Conservation (phyloP, 1,140 invertebrate genomes). For the Calephelis nemesis region DNA sequence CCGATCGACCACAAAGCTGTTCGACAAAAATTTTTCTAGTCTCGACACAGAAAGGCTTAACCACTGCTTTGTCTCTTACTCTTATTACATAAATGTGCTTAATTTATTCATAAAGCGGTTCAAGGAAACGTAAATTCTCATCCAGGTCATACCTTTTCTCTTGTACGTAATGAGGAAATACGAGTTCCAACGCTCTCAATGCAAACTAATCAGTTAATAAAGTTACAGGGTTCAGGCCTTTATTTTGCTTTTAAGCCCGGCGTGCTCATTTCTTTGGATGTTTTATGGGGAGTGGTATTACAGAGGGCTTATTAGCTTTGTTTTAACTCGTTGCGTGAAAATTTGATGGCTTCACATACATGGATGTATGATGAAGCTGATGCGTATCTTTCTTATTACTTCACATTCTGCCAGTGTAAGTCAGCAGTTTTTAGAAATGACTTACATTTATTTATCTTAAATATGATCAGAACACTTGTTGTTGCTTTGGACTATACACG, state of each 20-base stretch:
- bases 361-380: too few species aligned
- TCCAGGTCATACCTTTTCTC: neutral
- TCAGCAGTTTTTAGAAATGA: too few species aligned
- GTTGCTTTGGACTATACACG: too few species aligned
- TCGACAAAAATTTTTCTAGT: too few species aligned
- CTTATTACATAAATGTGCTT: too few species aligned
- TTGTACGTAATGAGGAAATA: slow-evolving; percentile 14
- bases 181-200: slow-evolving; percentile 13
- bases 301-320: slow-evolving; percentile 7
- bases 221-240: slow-evolving; percentile 3
- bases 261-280: slow-evolving; percentile 1
- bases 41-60: too few species aligned
- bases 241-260: slow-evolving; percentile 9
- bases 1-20: too few species aligned
- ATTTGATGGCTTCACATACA: neutral
- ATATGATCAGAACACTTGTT: too few species aligned
- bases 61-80: too few species aligned
- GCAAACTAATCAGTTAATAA: slow-evolving; percentile 23
- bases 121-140: neutral
- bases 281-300: neutral
- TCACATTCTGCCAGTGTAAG: neutral
- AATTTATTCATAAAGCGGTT: too few species aligned
- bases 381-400: neutral
- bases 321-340: neutral
- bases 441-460: too few species aligned